These are phyloP conservation scores for Liparis tanakae DNA, from an alignment of 2,797 vertebrate species.

Conservation along the genomic window DNA sequence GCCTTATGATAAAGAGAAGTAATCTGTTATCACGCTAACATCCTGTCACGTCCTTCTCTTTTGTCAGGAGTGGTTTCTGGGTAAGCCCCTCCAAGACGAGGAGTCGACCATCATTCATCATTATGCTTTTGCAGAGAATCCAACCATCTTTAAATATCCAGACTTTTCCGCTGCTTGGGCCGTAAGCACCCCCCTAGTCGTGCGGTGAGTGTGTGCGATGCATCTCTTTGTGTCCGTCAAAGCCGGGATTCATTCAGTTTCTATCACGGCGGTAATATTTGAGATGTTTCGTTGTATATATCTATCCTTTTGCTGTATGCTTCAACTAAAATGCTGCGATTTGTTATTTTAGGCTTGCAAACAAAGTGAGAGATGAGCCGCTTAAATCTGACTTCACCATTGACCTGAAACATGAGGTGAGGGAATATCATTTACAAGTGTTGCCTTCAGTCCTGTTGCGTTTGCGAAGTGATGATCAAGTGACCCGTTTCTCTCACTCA, in stretches of 20 bases:
- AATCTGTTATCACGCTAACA: slow-evolving; percentile 16
- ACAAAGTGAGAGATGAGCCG: slow-evolving; percentile 89
- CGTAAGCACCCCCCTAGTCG: slow-evolving; percentile 91
- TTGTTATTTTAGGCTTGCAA: slow-evolving; percentile 85
- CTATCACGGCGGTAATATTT: background rate
- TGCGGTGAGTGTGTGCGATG: slow-evolving; percentile 83
- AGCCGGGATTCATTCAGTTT: background rate
- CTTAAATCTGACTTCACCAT: slow-evolving; percentile 97
- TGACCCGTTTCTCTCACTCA: slow-evolving; percentile 34
- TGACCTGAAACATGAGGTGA: slow-evolving; percentile 97
- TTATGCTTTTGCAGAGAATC: slow-evolving; percentile 97
- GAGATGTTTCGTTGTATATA: background rate
- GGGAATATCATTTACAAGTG: slow-evolving; percentile 28
- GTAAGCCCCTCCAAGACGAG: slow-evolving; percentile 91
- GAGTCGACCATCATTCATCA: slow-evolving; percentile 99
- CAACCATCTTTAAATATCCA: slow-evolving; percentile 92
- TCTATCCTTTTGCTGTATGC: background rate
- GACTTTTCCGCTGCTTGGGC: slow-evolving; percentile 96
- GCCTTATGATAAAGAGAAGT: background rate
- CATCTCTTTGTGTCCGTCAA: slow-evolving; percentile 16
- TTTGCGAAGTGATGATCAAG: slow-evolving; percentile 22
- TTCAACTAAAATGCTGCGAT: background rate
- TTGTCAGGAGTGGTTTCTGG: slow-evolving; percentile 94
- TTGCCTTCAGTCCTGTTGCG: slow-evolving; percentile 15
- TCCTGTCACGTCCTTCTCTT: slow-evolving; percentile 9